Conservation (phyloP, 2,888 invertebrate genomes). For the Agriopis leucophaearia region DNA sequence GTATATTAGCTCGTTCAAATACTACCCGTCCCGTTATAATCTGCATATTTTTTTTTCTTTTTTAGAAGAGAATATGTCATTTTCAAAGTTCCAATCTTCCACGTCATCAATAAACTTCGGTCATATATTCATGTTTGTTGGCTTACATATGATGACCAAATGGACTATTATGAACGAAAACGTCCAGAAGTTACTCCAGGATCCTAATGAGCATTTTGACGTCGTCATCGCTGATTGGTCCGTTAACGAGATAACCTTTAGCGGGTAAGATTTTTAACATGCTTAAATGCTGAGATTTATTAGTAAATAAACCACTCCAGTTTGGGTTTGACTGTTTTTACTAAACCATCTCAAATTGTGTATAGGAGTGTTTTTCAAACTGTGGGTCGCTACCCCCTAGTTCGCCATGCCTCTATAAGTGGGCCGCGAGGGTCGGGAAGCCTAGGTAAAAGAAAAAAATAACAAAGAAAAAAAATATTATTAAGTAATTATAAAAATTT, state of each 20-base stretch:
- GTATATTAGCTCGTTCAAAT: too few relatives aligned
- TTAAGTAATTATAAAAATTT: too few relatives aligned
- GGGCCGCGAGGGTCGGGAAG: too few relatives aligned
- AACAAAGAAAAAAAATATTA: too few relatives aligned
- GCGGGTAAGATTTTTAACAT: constrained; percentile 48
- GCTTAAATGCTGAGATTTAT: too few relatives aligned
- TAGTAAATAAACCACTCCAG: too few relatives aligned
- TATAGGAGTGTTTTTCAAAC: too few relatives aligned
- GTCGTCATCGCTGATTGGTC: constrained; percentile 58
- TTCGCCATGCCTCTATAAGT: too few relatives aligned
- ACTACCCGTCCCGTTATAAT: not conserved
- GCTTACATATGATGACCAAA: constrained; percentile 37
- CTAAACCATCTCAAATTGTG: too few relatives aligned
- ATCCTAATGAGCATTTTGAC: constrained; percentile 55
- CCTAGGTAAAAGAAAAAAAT: too few relatives aligned
- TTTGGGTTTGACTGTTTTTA: too few relatives aligned
- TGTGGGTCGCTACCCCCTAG: too few relatives aligned
- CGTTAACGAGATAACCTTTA: constrained; percentile 45
- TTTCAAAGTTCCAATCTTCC: constrained; percentile 3
- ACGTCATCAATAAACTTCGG: not conserved
- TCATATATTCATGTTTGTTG: constrained; percentile 36
- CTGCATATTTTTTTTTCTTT: not conserved
- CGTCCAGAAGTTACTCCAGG: constrained; percentile 52
- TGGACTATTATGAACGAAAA: constrained; percentile 48
- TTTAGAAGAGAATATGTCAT: constrained; percentile 2